These are phyloP conservation scores for Cydia amplana DNA, from an alignment of 1,140 invertebrate species.

Conservation along the genomic window DNA sequence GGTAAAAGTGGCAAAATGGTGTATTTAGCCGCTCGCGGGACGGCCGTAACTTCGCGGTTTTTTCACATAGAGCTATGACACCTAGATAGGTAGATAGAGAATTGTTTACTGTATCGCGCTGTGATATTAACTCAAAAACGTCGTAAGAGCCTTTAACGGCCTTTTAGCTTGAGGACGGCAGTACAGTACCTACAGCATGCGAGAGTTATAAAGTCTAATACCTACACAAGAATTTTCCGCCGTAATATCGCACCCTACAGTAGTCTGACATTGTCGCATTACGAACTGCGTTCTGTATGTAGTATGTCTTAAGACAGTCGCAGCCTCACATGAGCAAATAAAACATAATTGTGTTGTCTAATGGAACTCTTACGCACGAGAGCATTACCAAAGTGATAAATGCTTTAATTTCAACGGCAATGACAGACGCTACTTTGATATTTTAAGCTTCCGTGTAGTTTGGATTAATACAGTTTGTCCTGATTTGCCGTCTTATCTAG, in stretches of 20 bases:
- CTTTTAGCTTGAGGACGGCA: no score
- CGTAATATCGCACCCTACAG: background rate
- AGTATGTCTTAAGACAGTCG: constrained; percentile 2
- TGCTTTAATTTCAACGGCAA: constrained; percentile 8
- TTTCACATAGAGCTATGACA: no score
- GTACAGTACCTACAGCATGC: constrained; percentile 4
- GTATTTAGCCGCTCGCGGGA: no score
- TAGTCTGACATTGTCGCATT: background rate
- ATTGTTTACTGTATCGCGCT: no score
- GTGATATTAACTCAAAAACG: no score
- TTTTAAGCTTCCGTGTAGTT: constrained; percentile 16
- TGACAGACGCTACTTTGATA: constrained; percentile 12
- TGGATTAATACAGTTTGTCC: background rate
- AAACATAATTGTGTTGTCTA: constrained; percentile 29
- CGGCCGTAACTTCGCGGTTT: no score
- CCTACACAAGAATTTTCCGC: background rate
- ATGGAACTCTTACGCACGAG: background rate
- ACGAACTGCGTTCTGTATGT: background rate
- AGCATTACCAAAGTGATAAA: constrained; percentile 11
- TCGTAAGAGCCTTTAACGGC: no score
- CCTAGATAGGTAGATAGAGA: no score
- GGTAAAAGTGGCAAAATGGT: no score
- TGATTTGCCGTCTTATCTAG: background rate
- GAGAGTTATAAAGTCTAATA: background rate
- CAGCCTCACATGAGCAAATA: constrained; percentile 12